These are phyloP conservation scores for Pyrrhura leucotis DNA, from an alignment of 2,797 vertebrate genomes.

Conservation along the genomic window DNA sequence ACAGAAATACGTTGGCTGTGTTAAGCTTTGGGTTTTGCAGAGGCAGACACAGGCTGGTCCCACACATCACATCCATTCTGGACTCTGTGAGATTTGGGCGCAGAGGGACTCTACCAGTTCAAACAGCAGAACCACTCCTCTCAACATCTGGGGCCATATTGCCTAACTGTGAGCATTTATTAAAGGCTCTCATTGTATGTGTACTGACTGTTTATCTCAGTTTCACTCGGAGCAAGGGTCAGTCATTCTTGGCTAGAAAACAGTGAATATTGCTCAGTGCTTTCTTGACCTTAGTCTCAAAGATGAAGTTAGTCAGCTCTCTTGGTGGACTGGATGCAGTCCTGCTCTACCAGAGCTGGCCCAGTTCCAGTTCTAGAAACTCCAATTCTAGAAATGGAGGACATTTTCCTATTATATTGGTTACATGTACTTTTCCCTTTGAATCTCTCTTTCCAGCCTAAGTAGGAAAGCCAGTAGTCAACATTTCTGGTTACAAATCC, in stretches of 20 bases:
- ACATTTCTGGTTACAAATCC: not conserved
- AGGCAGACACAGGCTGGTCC: not conserved
- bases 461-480: not conserved
- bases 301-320: not conserved
- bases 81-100: not conserved
- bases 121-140: not conserved
- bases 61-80: not conserved
- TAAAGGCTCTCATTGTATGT: not conserved
- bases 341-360: not conserved
- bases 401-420: not conserved
- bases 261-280: not conserved
- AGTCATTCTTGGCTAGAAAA: not conserved
- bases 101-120: not conserved
- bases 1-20: not conserved
- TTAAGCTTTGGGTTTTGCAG: not conserved
- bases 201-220: not conserved
- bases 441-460: not conserved
- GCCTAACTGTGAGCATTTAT: not conserved
- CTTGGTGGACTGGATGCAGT: not conserved
- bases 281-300: conserved; percentile 29
- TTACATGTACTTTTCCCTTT: not conserved
- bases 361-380: not conserved
- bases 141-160: not conserved
- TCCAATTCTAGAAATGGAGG: not conserved
- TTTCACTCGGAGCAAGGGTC: not conserved